These are phyloP conservation scores for Calypte anna DNA, from an alignment of 2,113 vertebrate genomes.

Conservation along the genomic window DNA sequence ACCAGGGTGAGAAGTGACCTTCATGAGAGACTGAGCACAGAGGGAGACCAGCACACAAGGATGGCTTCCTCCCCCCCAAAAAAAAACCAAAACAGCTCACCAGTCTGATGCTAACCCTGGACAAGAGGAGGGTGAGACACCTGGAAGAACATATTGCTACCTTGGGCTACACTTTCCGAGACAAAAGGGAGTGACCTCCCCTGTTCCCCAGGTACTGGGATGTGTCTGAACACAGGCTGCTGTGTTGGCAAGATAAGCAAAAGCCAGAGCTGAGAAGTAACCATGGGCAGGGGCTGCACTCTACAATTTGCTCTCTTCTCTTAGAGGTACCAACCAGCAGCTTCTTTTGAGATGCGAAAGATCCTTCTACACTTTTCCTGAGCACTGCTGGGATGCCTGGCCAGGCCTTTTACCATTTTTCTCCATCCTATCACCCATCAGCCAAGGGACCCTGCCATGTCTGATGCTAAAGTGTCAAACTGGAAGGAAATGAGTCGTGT, in stretches of 20 bases:
- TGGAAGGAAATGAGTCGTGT: neutral
- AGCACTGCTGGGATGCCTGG: fast-evolving
- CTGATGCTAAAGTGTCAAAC: neutral
- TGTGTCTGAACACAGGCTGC: constrained; percentile 22
- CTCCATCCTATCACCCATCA: neutral
- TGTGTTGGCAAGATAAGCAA: neutral
- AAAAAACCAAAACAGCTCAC: neutral
- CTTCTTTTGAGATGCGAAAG: constrained; percentile 32
- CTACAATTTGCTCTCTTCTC: neutral
- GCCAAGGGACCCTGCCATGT: too few species aligned
- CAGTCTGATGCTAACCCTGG: neutral
- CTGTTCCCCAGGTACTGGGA: neutral
- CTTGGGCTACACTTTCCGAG: neutral
- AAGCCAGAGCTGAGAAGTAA: neutral
- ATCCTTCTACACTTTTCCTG: neutral
- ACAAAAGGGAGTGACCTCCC: neutral
- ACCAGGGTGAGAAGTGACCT: neutral
- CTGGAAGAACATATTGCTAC: neutral
- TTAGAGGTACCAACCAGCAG: neutral
- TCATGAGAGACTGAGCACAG: neutral
- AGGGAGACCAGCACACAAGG: fast-evolving
- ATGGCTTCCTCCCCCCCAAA: neutral
- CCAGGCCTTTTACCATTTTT: neutral
- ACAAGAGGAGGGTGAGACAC: neutral
- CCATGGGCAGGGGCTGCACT: neutral